A percentile compares a stretch with the other conserved stretches of the same genome.
phyloP scores from a whole-genome alignment of 2,888 invertebrate genomes.

The Drosophila phalerata region DNA sequence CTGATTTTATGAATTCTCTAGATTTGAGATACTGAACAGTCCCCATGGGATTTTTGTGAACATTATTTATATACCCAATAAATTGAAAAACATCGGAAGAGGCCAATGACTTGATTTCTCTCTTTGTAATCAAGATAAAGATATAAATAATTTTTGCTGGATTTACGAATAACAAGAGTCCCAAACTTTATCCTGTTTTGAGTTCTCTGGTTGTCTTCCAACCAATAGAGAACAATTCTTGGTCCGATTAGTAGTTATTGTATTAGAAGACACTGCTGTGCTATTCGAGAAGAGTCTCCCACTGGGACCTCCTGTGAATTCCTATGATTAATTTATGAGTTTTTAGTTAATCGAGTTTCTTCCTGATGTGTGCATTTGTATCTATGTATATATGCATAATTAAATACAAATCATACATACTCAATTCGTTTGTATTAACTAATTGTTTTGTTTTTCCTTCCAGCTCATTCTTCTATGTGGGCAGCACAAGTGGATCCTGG shows the following conservation, averaged over 20 bases:
- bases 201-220: too few relatives aligned
- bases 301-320: not conserved
- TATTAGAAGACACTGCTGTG: not conserved
- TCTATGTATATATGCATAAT: not conserved
- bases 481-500: slow-evolving; percentile 23
- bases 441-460: slow-evolving; percentile 8
- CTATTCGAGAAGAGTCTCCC: not conserved
- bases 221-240: not conserved
- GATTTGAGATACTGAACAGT: not conserved
- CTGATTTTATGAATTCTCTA: not conserved
- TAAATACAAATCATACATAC: not conserved
- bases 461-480: slow-evolving; percentile 8
- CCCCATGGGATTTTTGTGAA: not conserved
- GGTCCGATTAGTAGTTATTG: not conserved
- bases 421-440: not conserved
- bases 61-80: slow-evolving; percentile 7
- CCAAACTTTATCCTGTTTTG: too few relatives aligned
- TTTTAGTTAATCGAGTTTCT: not conserved
- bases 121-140: slow-evolving; percentile 1
- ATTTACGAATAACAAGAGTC: too few relatives aligned
- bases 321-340: not conserved
- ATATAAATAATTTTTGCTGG: too few relatives aligned
- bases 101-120: not conserved
- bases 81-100: slow-evolving; percentile 1
- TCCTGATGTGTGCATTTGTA: not conserved